phyloP scores from a whole-genome alignment of 1,140 invertebrate genomes.

The Catajapyx aquilonaris region DNA sequence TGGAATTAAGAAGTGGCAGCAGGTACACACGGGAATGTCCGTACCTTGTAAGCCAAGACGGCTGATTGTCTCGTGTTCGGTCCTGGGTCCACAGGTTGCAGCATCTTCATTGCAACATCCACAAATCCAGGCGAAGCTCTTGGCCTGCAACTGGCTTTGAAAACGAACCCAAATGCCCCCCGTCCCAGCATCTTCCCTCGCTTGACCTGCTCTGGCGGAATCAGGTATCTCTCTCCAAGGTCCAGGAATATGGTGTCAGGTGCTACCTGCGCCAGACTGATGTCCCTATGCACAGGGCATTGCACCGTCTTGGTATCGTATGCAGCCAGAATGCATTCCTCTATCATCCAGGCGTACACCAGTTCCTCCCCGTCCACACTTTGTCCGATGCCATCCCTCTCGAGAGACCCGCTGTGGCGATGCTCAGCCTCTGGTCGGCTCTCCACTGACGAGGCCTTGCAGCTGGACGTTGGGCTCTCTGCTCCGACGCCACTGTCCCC shows the following conservation, averaged over 20 bases:
- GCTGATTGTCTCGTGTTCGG: constrained; percentile 47
- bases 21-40: constrained; percentile 1
- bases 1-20: neutral
- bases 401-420: neutral
- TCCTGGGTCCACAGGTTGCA: constrained; percentile 80
- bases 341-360: constrained; percentile 56
- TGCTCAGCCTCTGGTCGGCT: neutral
- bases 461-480: constrained; percentile 30
- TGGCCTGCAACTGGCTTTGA: constrained; percentile 41
- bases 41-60: constrained; percentile 54
- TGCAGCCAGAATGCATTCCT: constrained; percentile 82
- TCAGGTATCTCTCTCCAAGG: constrained; percentile 52
- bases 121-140: constrained; percentile 30
- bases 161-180: constrained; percentile 95
- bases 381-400: no score
- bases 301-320: constrained; percentile 43
- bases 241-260: constrained; percentile 79
- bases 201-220: constrained; percentile 56
- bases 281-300: constrained; percentile 52
- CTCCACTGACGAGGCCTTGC: constrained; percentile 4
- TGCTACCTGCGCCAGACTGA: constrained; percentile 48
- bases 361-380: constrained; percentile 20
- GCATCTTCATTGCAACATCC: constrained; percentile 84
- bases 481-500: constrained; percentile 58
- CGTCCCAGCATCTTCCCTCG: constrained; percentile 66